Conservation (phyloP, 2,797 vertebrate species). For the Agapornis canus region DNA sequence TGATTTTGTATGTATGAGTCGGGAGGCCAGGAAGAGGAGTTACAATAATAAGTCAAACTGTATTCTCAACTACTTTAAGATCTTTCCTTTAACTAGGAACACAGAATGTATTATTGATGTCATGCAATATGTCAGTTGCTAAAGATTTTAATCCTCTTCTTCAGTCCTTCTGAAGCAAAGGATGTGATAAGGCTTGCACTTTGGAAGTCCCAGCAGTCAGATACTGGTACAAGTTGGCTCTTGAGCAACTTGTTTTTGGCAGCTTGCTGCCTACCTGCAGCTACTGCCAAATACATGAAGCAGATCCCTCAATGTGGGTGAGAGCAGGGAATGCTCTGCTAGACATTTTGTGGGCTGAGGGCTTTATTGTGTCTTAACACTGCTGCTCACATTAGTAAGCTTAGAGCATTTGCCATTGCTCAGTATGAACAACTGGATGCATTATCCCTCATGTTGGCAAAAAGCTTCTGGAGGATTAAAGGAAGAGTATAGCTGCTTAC, state of each 20-base stretch:
- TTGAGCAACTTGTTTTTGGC: not conserved
- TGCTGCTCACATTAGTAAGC: not conserved
- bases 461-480: not conserved
- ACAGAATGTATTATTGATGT: not conserved
- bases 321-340: not conserved
- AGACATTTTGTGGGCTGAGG: not conserved
- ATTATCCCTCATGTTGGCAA: not conserved
- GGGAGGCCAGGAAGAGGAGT: not conserved
- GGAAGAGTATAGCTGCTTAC: not conserved
- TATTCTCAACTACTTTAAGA: not conserved
- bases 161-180: not conserved
- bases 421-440: not conserved
- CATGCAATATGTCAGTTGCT: not conserved
- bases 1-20: accelerated
- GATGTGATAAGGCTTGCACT: not conserved
- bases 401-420: not conserved
- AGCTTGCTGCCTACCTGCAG: not conserved
- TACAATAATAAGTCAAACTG: not conserved
- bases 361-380: not conserved
- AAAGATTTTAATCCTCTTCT: not conserved
- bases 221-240: not conserved
- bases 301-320: not conserved
- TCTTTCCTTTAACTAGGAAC: not conserved
- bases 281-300: not conserved
- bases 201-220: not conserved